Evolutionary conservation across 1,140 invertebrate species (phyloP).

Genomic region (Bombus terrestris): DNA sequence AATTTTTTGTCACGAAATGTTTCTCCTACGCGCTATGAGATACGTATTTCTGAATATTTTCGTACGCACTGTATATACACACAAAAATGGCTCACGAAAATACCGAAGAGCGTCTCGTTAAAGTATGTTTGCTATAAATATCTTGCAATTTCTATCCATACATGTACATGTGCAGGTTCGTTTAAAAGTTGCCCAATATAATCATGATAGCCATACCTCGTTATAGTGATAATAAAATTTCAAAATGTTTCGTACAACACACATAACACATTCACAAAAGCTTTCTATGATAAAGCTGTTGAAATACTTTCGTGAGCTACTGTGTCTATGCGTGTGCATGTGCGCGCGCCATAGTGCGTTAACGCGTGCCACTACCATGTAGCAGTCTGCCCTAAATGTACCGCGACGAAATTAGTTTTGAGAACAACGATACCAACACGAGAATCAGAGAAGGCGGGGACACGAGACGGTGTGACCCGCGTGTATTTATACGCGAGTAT

Average conservation of each 20-base stretch:
- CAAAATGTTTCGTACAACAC: background rate
- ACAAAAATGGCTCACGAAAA: background rate
- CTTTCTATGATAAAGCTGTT: background rate
- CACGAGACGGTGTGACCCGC: background rate
- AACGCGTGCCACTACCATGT: conserved; percentile 10
- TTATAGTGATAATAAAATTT: background rate
- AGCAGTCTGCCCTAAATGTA: background rate
- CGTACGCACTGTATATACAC: background rate
- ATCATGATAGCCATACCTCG: background rate
- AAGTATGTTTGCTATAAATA: background rate
- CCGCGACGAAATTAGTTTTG: conserved; percentile 30
- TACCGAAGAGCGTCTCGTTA: too few species aligned
- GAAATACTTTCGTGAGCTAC: background rate
- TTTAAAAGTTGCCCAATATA: background rate
- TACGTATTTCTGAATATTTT: background rate
- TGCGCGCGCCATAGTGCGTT: background rate
- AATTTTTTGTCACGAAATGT: conserved; percentile 32
- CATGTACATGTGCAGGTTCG: background rate
- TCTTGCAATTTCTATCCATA: background rate
- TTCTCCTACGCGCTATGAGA: background rate
- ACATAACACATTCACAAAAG: background rate
- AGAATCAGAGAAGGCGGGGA: background rate
- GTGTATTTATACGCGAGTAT: conserved; percentile 23
- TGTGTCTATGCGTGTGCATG: background rate
- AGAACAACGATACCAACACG: conserved; percentile 1